phyloP scores from a whole-genome alignment of 2,888 invertebrate species.

The Lampropteryx suffumata region DNA sequence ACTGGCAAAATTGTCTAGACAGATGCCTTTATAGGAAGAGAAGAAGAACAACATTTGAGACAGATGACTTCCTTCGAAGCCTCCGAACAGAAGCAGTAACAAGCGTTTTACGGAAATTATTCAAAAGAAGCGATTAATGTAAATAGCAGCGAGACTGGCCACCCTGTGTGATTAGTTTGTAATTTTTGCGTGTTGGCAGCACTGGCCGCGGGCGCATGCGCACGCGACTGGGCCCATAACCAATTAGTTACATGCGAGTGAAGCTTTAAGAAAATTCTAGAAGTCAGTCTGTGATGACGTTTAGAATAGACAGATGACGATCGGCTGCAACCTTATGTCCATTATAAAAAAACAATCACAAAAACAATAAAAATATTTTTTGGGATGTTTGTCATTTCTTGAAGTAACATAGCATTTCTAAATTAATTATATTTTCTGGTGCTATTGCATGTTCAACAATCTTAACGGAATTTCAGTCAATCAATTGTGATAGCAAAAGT shows the following conservation, averaged over 20 bases:
- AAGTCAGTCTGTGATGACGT: too few species aligned
- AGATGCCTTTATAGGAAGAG: slow-evolving; percentile 1
- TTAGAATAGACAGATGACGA: too few species aligned
- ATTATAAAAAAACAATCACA: too few species aligned
- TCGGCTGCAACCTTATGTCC: too few species aligned
- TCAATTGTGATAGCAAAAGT: too few species aligned
- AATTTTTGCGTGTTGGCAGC: slow-evolving; percentile 60
- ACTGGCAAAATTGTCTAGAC: background rate
- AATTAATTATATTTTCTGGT: too few species aligned
- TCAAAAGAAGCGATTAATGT: slow-evolving; percentile 67
- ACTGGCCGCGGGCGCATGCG: slow-evolving; percentile 55
- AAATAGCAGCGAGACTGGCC: slow-evolving; percentile 54
- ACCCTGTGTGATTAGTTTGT: slow-evolving; percentile 68
- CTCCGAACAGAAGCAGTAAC: slow-evolving; percentile 36
- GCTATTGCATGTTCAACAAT: too few species aligned
- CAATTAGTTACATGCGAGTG: slow-evolving; percentile 62
- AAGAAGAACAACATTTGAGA: background rate
- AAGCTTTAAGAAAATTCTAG: too few species aligned
- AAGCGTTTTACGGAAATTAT: slow-evolving; percentile 60
- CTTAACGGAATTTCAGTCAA: too few species aligned
- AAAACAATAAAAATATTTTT: too few species aligned
- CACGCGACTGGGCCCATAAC: slow-evolving; percentile 51
- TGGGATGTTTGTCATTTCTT: too few species aligned
- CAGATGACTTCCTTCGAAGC: slow-evolving; percentile 3
- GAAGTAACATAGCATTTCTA: too few species aligned